Evolutionary conservation across 2,888 invertebrate genomes (phyloP), one percentile per base, ranked within the genome.

Genomic region (Caenorhabditis drosophilae): DNA sequence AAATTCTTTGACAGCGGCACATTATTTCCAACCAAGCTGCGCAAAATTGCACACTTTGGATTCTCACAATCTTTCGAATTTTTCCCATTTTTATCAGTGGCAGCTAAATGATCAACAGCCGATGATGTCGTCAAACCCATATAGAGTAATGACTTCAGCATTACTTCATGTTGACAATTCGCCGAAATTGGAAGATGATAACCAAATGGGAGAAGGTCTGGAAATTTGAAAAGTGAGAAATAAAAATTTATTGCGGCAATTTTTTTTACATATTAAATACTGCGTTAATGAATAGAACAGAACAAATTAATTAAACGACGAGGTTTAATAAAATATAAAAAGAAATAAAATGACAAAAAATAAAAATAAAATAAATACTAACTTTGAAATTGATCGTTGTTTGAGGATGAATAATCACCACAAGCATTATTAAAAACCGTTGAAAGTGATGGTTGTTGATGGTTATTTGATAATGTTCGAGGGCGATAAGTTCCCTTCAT

Each of bases 401-500:
- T n/a, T n/a, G n/a, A n/a, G n/a, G n/a, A n/a, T 4, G 44, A 41
- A 48, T 53, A 55, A 44, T 64, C 58, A 27, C 54, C 56, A 27
- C 22, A 7, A n/a, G 46, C 31, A 31, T 6, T 9, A 31, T 31
- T 31, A 12, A 31, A 31, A n/a, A n/a, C n/a, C n/a, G n/a, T n/a
- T n/a, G n/a, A n/a, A 31, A 31, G 31, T 31, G 6, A 7, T 6
- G 18, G 38, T 11, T 6, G 7, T 11, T 6, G 7, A 9, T 6
- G 31, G 12, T 6, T 12, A 31, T 6, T 31, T 6, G 31, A 31
- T 9, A 6, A 6, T 12, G 46, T 42, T 20, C 64, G 54, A 2
- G 63, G 55, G 12, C 55, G 50, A 25, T 59, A 66, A 2, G 64
- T 66, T 1, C 64, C 64, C 45, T 66, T 66, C 45, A 66, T 52